Base-by-base conservation (phyloP, 2,797 vertebrate genomes). In the Galagoides demidoff region DNA sequence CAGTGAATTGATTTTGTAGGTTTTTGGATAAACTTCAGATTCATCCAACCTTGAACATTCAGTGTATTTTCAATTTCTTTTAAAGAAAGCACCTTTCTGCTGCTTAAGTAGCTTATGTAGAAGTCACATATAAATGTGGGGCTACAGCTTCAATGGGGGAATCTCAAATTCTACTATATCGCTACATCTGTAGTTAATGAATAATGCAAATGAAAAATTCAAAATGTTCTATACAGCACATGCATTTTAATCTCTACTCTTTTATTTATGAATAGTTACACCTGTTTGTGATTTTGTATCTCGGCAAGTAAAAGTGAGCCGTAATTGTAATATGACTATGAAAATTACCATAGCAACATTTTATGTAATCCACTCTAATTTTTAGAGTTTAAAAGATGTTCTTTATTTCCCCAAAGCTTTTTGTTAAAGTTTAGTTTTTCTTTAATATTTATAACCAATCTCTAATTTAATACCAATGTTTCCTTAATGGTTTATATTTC, bases 11-110 rank as follows among this genome's bases (percentile, higher is more conserved):
- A 64, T 89, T 94, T 87, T 37, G 85, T 83, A 89, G 49, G 31
- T 61, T 85, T 82, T 93, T 82, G n/a, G 37, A 85, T 45, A 94
- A 92, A 93, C 82, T 91, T 6, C 12, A 91, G 17, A 10, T 59
- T 87, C 31, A 86, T 52, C 37, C 79, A 95, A 94, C 39, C 49
- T 86, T 87, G 77, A 96, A 95, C 39, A 82, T 64, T 63, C 78
- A 87, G 85, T 52, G 70, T 29, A 52, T 68, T 95, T 95, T 87
- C 61, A 90, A 49, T 81, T 96, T 95, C 34, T 92, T 81, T 96
- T 43, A 82, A 86, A 92, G 71, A 57, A 90, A 95, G 19, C 17
- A 43, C 27, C 31, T 5, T 12, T 29, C 11, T 49, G 1, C 23
- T 43, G 16, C 31, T 64, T 83, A 85, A 63, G 23, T 37, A 89